Evolutionary conservation across 2,113 vertebrate genomes (phyloP), one percentile per base, ranked within the genome.

Genomic region (Bos javanicus): DNA sequence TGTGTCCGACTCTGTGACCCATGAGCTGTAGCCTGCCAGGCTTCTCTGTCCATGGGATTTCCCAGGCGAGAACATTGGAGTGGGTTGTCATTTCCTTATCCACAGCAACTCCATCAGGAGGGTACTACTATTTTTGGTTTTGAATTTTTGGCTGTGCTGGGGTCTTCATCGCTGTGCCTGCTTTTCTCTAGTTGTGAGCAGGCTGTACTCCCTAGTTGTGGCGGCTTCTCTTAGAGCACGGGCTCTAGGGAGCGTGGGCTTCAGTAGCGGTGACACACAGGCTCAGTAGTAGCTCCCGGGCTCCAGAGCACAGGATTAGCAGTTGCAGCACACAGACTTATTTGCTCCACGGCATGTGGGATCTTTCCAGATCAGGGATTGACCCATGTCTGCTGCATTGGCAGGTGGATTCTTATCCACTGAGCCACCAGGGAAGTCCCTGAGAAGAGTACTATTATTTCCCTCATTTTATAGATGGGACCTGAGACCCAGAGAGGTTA

Each of bases 401-500:
- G 71, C 15, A 76, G 71, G 36, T 0, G 1, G 36, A 76, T 43
- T 43, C 36, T 76, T 76, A 76, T 25, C 71, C 36, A 26, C 2
- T 26, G 23, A 76, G 71, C 36, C 12, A 25, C 36, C 12, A 8
- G 23, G 71, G 23, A 76, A 39, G 39, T 43, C 71, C 3, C 71
- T 39, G 39, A 60, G 36, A 46, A 56, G 3, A 17, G 2, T 23
- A 39, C 56, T n/a, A 5, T 57, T 62, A 56, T 50, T 57, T 39
- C 12, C 43, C 12, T 74, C 26, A 11, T 56, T 57, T 81, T 89
- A 62, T 12, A 74, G 33, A 52, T 54, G 43, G 74, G 84, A 57
- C 50, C 46, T 12, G 30, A 94, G 78, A 39, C 60, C 56, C 88
- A 91, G 85, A 96, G 54, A 89, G 64, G 23, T 85, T 50, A 48